Percentiles rank a stretch among this genome's conserved stretches.
These are phyloP conservation scores for Eupithecia pulchellata DNA, from an alignment of 2,888 invertebrate species.

Conservation along the genomic window DNA sequence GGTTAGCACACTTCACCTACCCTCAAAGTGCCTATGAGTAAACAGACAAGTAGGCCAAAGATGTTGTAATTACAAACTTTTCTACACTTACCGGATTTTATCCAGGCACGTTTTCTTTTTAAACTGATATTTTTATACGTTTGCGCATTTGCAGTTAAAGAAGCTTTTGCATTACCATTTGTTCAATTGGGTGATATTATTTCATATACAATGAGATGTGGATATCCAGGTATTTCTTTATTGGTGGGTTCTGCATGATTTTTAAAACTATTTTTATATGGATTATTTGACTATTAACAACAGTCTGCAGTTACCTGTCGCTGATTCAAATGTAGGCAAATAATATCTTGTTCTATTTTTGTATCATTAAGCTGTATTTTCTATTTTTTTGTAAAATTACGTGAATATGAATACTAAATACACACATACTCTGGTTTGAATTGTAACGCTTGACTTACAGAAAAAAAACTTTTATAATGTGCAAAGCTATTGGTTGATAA, in stretches of 20 bases:
- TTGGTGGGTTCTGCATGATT: not conserved
- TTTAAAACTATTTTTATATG: not conserved
- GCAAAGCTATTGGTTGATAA: not conserved
- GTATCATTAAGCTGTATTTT: not conserved
- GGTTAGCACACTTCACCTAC: not conserved
- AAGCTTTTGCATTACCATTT: not conserved
- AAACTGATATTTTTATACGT: not conserved
- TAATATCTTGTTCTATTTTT: not conserved
- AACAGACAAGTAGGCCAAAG: not conserved
- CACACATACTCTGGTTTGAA: not conserved
- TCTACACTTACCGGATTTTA: no score
- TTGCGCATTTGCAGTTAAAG: not conserved
- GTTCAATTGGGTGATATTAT: not conserved
- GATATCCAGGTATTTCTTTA: not conserved
- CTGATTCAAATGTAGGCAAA: not conserved
- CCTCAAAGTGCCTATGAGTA: not conserved
- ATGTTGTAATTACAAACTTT: slow-evolving; percentile 2
- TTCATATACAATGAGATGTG: not conserved
- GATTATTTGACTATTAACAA: not conserved
- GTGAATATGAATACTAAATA: not conserved
- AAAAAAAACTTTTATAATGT: not conserved
- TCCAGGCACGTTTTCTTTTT: no score
- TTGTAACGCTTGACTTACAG: not conserved
- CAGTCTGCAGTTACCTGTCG: not conserved
- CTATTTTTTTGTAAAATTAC: not conserved